Conservation (phyloP, 2,113 vertebrate species). For the Marmota monax region DNA sequence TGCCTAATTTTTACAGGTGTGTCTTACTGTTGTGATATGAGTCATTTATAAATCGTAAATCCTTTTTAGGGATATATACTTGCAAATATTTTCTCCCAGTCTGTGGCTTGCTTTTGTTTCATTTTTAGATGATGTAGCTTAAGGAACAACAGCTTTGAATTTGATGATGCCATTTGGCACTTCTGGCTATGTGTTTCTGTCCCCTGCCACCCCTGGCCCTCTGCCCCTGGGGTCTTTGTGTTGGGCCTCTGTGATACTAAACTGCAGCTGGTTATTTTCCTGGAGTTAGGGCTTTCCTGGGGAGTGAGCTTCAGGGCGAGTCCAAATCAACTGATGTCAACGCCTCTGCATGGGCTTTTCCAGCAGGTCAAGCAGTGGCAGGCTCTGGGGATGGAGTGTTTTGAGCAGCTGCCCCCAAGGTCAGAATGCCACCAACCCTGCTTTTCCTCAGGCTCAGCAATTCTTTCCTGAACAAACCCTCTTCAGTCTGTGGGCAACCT, state of each 20-base stretch:
- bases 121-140: neutral
- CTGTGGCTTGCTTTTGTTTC: neutral
- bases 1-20: neutral
- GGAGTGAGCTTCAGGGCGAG: neutral
- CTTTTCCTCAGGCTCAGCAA: neutral
- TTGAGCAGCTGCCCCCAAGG: too few relatives aligned
- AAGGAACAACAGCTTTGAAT: neutral
- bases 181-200: neutral
- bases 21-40: neutral
- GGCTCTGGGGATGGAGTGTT: neutral
- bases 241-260: neutral
- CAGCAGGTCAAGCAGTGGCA: neutral
- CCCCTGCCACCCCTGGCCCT: neutral
- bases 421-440: neutral
- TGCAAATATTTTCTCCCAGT: neutral
- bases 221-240: neutral
- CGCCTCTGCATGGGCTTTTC: neutral
- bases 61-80: neutral
- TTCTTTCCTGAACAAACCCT: neutral
- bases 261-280: neutral
- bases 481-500: neutral
- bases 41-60: neutral
- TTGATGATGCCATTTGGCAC: neutral
- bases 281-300: too few relatives aligned
- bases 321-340: neutral